phyloP scores from a whole-genome alignment of 2,888 invertebrate genomes.

The Apotomis betuletana region DNA sequence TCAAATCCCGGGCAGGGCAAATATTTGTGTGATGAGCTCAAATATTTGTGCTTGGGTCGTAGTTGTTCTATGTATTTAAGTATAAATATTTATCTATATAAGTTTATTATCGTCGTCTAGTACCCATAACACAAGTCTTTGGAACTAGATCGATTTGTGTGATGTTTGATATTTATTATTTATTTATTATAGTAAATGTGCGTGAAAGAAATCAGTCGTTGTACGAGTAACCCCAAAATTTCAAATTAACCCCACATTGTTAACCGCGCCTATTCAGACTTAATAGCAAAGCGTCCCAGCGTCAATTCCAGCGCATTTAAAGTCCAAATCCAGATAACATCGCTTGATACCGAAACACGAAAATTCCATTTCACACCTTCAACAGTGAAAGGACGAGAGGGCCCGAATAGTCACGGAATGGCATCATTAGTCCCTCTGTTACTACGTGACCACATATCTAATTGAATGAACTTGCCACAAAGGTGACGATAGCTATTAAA shows the following conservation, averaged over 20 bases:
- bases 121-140: too few relatives aligned
- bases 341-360: conserved; percentile 63
- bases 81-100: too few relatives aligned
- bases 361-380: conserved; percentile 74
- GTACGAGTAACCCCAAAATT: not conserved
- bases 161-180: too few relatives aligned
- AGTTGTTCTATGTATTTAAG: too few relatives aligned
- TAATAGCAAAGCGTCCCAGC: conserved; percentile 48
- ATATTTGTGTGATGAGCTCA: too few relatives aligned
- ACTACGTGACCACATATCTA: conserved; percentile 60
- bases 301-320: conserved; percentile 46
- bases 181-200: too few relatives aligned
- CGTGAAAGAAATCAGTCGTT: not conserved
- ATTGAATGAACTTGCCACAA: conserved; percentile 52
- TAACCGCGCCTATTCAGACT: conserved; percentile 48
- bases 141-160: too few relatives aligned
- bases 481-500: conserved; percentile 32
- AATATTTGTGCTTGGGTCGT: too few relatives aligned
- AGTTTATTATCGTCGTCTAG: too few relatives aligned
- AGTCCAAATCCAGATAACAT: conserved; percentile 58
- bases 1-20: too few relatives aligned
- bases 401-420: conserved; percentile 65
- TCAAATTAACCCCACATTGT: not conserved
- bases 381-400: conserved; percentile 60
- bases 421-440: conserved; percentile 63